Conservation (phyloP, 2,888 invertebrate species). For the Lasioglossum marginatum region DNA sequence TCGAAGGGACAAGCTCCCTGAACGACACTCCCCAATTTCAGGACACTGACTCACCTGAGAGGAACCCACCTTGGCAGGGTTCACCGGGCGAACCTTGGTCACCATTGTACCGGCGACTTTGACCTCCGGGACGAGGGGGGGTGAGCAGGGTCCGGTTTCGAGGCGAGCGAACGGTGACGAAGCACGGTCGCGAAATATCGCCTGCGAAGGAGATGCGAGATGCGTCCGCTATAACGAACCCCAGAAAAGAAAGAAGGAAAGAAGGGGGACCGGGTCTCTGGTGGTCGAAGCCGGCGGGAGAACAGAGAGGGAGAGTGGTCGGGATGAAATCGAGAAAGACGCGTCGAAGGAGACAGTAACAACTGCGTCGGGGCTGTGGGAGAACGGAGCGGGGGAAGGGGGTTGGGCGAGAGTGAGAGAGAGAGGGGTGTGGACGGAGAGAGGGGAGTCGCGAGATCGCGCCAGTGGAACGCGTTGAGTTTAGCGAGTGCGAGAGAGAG, state of each 20-base stretch:
- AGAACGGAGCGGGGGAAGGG: conserved; percentile 28
- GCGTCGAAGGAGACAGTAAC: conserved; percentile 45
- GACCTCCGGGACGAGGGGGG: conserved; percentile 2
- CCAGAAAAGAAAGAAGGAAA: conserved; percentile 9
- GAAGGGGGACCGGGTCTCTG: not conserved
- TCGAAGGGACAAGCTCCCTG: not conserved
- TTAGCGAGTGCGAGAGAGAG: not conserved
- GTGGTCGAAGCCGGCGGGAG: not conserved
- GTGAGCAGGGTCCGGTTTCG: not conserved
- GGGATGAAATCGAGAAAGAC: conserved; percentile 52
- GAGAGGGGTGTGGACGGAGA: not conserved
- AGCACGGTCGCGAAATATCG: conserved; percentile 18
- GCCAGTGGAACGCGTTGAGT: conserved; percentile 48
- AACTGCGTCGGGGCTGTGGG: not conserved
- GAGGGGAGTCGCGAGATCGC: not conserved
- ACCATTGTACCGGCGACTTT: conserved; percentile 18
- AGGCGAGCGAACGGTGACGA: not conserved
- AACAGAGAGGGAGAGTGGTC: conserved; percentile 12
- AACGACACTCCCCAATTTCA: not conserved
- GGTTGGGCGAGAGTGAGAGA: not conserved
- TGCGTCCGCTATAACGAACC: not conserved
- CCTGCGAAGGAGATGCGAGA: conserved; percentile 13
- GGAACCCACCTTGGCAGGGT: not conserved
- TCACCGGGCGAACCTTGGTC: conserved; percentile 4
- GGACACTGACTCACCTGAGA: not conserved